phyloP scores from a whole-genome alignment of 2,113 vertebrate genomes.

The Cranoglanis bouderius region DNA sequence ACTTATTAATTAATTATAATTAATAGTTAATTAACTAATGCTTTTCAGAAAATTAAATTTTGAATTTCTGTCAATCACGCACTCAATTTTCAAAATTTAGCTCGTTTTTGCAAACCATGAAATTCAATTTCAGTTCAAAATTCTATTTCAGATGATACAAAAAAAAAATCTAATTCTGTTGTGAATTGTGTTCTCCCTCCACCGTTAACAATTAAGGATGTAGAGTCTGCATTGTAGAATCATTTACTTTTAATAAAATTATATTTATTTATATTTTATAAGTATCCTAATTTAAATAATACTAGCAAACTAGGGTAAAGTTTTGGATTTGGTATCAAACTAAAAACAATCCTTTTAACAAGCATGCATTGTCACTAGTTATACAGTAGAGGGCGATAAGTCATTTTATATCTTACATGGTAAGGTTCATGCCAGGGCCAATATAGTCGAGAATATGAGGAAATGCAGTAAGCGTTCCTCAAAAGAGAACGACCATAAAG shows the following conservation, averaged over 20 bases:
- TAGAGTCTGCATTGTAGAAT: neutral
- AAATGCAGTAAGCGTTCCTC: neutral
- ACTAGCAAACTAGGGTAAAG: neutral
- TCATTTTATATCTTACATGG: neutral
- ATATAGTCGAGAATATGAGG: neutral
- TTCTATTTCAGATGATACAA: neutral
- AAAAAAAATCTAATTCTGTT: too few species aligned
- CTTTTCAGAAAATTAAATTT: too few species aligned
- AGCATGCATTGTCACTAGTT: neutral
- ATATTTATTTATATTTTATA: neutral
- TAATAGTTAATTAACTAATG: too few species aligned
- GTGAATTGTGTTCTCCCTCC: too few species aligned
- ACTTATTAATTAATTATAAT: too few species aligned
- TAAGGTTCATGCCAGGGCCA: neutral
- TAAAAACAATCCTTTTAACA: neutral
- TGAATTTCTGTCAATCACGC: too few species aligned
- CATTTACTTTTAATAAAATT: neutral
- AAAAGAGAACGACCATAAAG: neutral
- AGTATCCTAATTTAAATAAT: neutral
- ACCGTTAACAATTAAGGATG: neutral
- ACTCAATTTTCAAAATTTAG: too few species aligned
- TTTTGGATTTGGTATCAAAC: neutral
- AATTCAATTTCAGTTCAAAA: neutral
- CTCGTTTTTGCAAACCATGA: too few species aligned
- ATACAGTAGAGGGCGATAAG: conserved; percentile 17